Conservation (phyloP, 2,797 vertebrate genomes). For the Pagetopsis macropterus region DNA sequence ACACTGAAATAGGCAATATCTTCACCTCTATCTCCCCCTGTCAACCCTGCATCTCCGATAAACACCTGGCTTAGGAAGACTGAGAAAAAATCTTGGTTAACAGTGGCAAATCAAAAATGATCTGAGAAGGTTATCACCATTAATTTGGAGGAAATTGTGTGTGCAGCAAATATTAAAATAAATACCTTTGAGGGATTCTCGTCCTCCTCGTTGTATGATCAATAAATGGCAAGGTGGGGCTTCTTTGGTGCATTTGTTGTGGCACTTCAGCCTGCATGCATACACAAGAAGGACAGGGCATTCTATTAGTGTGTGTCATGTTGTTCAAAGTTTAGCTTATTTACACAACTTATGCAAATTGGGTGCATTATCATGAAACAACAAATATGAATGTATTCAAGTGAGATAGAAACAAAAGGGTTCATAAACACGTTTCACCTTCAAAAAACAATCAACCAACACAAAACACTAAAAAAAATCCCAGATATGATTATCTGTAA, state of each 20-base stretch:
- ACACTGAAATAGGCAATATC: no score
- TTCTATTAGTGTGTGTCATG: background rate
- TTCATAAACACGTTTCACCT: background rate
- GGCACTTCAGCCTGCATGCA: constrained; percentile 95
- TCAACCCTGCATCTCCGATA: background rate
- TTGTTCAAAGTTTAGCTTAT: constrained; percentile 3
- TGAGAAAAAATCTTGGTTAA: background rate
- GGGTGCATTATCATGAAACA: background rate
- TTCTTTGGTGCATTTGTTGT: constrained; percentile 99
- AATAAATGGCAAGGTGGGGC: constrained; percentile 98
- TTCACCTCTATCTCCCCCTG: no score
- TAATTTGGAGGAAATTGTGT: background rate
- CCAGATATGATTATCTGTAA: background rate
- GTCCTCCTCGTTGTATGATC: constrained; percentile 96
- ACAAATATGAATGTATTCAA: constrained; percentile 19
- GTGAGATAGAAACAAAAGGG: constrained; percentile 10
- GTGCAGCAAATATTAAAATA: background rate
- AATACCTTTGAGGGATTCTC: constrained; percentile 81
- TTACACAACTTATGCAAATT: constrained; percentile 7
- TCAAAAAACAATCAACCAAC: constrained; percentile 3
- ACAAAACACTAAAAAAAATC: background rate
- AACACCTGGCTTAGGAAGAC: background rate
- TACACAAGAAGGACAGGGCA: background rate
- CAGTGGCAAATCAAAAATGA: background rate
- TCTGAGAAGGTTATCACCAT: background rate